Conservation (phyloP, 53 echinoderm and acorn worm genomes). For the Echinometra lucunter region DNA sequence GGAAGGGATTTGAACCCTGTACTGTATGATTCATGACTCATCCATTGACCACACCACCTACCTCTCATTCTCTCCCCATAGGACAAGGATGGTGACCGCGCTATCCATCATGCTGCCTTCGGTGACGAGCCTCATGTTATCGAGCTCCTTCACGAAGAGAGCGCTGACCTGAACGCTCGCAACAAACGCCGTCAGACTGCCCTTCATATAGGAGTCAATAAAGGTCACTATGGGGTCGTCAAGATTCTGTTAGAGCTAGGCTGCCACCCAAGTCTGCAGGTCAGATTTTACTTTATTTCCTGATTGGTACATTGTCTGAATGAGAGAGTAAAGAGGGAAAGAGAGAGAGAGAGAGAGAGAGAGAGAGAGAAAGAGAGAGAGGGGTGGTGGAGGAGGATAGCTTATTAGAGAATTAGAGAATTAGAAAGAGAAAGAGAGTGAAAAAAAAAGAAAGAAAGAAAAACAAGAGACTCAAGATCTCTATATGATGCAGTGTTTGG, state of each 20-base stretch:
- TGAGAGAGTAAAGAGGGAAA: background rate
- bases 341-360: too few relatives aligned
- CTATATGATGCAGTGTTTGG: too few relatives aligned
- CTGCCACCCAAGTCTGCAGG: constrained; percentile 92
- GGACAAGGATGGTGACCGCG: constrained; percentile 69
- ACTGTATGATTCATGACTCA: too few relatives aligned
- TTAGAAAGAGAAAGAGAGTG: too few relatives aligned
- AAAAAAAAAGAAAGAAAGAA: too few relatives aligned
- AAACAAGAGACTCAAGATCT: too few relatives aligned
- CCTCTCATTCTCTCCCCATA: background rate
- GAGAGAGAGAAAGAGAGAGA: too few relatives aligned
- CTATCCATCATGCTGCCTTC: constrained; percentile 97
- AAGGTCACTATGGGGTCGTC: constrained; percentile 98
- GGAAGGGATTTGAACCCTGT: too few relatives aligned
- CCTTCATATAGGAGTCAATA: constrained; percentile 98
- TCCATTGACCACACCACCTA: background rate
- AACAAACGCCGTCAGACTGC: constrained; percentile 99
- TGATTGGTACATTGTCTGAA: background rate
- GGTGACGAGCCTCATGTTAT: constrained; percentile 97
- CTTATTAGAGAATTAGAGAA: too few relatives aligned
- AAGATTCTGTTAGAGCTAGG: constrained; percentile 88
- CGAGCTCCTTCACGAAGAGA: constrained; percentile 87
- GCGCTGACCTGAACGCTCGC: constrained; percentile 93
- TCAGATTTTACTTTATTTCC: constrained; percentile 26
- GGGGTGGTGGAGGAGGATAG: too few relatives aligned